Conservation (phyloP, 2,113 vertebrate genomes). For the Callionymus lyra region DNA sequence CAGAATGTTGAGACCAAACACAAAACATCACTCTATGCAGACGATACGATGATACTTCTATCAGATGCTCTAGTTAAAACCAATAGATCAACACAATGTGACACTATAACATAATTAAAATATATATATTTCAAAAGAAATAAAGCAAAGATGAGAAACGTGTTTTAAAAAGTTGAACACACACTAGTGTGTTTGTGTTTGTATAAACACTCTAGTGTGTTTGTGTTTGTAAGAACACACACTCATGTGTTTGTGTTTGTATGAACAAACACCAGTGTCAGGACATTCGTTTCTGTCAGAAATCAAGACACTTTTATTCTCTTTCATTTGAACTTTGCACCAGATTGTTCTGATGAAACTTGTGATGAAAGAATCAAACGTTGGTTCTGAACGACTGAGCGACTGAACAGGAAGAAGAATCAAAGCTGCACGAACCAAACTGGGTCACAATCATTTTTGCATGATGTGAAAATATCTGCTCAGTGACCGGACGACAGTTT, state of each 20-base stretch:
- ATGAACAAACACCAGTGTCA: constrained; percentile 6
- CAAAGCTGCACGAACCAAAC: neutral
- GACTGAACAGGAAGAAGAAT: neutral
- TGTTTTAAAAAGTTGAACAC: no score
- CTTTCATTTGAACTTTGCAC: constrained; percentile 27
- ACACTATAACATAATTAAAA: no score
- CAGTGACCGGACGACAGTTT: constrained; percentile 13
- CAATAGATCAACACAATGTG: no score
- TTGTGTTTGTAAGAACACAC: constrained; percentile 5
- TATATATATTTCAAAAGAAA: no score
- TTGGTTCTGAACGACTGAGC: constrained; percentile 2
- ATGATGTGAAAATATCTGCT: constrained; percentile 29
- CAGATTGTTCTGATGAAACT: constrained; percentile 8
- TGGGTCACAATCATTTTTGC: constrained; percentile 2
- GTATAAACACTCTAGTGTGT: neutral
- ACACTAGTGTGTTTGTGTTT: no score
- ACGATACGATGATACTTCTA: no score
- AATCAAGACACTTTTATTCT: constrained; percentile 18
- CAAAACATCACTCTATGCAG: no score
- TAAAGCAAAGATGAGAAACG: no score
- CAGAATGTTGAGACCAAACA: no score
- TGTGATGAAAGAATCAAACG: constrained; percentile 13
- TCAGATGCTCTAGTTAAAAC: no score
- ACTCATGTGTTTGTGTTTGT: constrained; percentile 8
- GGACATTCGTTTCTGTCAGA: constrained; percentile 19